Percentiles rank a stretch among this genome's conserved stretches.
phyloP scores from a whole-genome alignment of 2,888 invertebrate genomes.

The Amorpha juglandis region DNA sequence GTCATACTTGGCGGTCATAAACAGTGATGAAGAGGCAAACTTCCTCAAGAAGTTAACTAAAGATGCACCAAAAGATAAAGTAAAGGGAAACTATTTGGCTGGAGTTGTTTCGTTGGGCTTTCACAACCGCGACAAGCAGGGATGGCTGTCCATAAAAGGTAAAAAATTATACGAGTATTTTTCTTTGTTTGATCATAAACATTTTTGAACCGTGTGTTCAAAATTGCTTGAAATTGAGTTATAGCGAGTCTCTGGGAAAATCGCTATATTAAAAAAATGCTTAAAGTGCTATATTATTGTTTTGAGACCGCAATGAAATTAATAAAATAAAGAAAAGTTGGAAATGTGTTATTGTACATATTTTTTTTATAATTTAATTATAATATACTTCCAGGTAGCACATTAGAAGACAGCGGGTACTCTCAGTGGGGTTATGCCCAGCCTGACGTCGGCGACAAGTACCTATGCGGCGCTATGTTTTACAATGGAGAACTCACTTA shows the following conservation, averaged over 20 bases:
- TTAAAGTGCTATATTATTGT: too few species aligned
- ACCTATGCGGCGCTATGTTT: conserved; percentile 54
- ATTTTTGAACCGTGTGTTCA: too few species aligned
- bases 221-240: too few species aligned
- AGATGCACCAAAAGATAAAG: conserved; percentile 46
- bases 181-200: too few species aligned
- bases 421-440: conserved; percentile 58
- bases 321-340: neutral
- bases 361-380: neutral
- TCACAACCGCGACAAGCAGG: conserved; percentile 42
- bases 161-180: too few species aligned
- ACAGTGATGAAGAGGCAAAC: conserved; percentile 56
- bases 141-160: conserved; percentile 61
- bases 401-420: conserved; percentile 59
- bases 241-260: too few species aligned
- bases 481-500: conserved; percentile 20
- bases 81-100: conserved; percentile 45
- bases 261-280: too few species aligned
- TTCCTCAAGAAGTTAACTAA: conserved; percentile 49
- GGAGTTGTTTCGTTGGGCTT: conserved; percentile 53
- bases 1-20: conserved; percentile 63
- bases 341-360: too few species aligned
- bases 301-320: too few species aligned
- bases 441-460: conserved; percentile 59
- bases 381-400: conserved; percentile 45